Base-by-base conservation (phyloP, 2,888 invertebrate genomes). In the Sminthurides aquaticus region DNA sequence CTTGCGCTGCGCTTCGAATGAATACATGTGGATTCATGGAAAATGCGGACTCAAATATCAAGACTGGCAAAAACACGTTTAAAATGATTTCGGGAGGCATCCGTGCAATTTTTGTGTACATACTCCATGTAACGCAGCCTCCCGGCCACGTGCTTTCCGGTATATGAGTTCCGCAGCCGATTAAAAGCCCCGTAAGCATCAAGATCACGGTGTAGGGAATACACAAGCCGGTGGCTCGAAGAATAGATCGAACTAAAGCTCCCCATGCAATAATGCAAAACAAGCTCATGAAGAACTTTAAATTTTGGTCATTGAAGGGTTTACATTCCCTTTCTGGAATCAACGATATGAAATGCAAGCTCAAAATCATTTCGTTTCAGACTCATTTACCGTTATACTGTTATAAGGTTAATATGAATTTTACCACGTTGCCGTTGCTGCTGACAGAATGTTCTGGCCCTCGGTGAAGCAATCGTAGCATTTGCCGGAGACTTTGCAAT, bases 141-240 rank as follows among this genome's bases (percentile, higher is more conserved):
- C 49, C 20, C 3, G 52, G 20, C 59, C 73, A 73, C 1, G 49
- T 3, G 15, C 3, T 2, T 2, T 49, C 22, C 25, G 58, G 61
- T 1, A 71, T 62, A 15, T 66, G 64, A 8, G 74, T 63, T 1
- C 67, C 64, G 8, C 60, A 29, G 20, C 79, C 80, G 65, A 79
- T 71, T 29, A 76, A 49, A 25, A 76, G 72, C 2, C 79, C 79
- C 27, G 78, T 71, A 1, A 78, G 71, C 63, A 80, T 76, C 18
- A 80, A 71, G 8, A 78, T 71, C 1, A 79, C 79, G 2, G 80
- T 79, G 75, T 79, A 79, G 0, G 80, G 80, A 2, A 80, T 49
- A 29, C 65, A 61, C 1, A 74, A 22, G 25, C 70, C 71, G 24
- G 70, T 71, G 11, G 69, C 60, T 49, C 62, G 62, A 25, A 72